Percentiles rank a stretch among this genome's conserved stretches.
phyloP scores from a whole-genome alignment of 1,140 invertebrate genomes.

The Ips typographus region DNA sequence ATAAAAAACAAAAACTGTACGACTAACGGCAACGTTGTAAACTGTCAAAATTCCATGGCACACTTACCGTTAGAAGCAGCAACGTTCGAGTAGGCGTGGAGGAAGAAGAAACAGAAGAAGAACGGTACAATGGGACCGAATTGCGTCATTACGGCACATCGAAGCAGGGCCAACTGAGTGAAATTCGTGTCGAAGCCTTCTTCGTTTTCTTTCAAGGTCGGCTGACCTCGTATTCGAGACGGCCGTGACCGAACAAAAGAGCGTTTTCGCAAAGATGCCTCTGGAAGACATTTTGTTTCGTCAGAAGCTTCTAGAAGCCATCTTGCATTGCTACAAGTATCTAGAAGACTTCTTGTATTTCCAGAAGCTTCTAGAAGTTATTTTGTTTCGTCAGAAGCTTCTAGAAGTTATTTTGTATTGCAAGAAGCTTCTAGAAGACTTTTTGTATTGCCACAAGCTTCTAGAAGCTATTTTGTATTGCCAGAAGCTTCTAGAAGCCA shows the following conservation, averaged over 20 bases:
- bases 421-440: too few species aligned
- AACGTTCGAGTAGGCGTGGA: not conserved
- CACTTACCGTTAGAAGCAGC: not conserved
- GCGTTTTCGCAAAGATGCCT: not conserved
- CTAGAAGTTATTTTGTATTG: too few species aligned
- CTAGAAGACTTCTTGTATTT: too few species aligned
- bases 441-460: too few species aligned
- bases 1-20: not conserved
- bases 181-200: slow-evolving; percentile 1
- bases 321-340: too few species aligned
- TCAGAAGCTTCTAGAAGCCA: too few species aligned
- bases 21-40: slow-evolving; percentile 2
- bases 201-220: slow-evolving; percentile 20
- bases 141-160: slow-evolving; percentile 4
- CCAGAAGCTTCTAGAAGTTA: too few species aligned
- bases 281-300: too few species aligned
- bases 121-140: not conserved
- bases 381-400: too few species aligned
- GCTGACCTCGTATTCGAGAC: slow-evolving; percentile 25
- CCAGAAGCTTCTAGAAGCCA: too few species aligned
- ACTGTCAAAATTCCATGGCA: slow-evolving; percentile 5
- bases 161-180: slow-evolving; percentile 19
- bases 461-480: too few species aligned
- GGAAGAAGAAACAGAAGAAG: not conserved
- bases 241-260: slow-evolving; percentile 25